phyloP scores from a whole-genome alignment of 2,888 invertebrate species.

The Xanthorhoe spadicearia region DNA sequence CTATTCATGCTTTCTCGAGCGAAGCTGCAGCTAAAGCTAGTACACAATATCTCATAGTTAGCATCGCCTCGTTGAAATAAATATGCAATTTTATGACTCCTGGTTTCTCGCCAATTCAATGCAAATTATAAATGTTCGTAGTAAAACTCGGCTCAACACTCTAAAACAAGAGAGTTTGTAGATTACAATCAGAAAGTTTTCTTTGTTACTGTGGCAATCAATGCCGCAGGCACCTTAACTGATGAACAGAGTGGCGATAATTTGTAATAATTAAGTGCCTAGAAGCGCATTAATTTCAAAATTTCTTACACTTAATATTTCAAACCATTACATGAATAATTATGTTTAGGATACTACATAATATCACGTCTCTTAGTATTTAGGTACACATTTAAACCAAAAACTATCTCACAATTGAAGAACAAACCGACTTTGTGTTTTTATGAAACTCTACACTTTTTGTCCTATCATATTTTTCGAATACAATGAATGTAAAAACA shows the following conservation, averaged over 20 bases:
- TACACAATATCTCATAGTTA: conserved; percentile 7
- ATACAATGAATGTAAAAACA: not conserved
- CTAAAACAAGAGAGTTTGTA: conserved; percentile 26
- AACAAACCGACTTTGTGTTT: not conserved
- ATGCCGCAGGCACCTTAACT: conserved; percentile 13
- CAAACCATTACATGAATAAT: not conserved
- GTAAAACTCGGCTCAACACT: conserved; percentile 23
- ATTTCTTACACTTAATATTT: not conserved
- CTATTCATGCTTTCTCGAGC: not conserved
- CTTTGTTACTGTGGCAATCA: conserved; percentile 17
- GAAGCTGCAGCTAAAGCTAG: not conserved
- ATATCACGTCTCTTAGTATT: not conserved
- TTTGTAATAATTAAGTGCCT: conserved; percentile 4
- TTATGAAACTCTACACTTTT: not conserved
- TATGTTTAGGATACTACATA: not conserved
- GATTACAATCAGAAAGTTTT: conserved; percentile 12
- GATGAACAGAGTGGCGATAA: conserved; percentile 5
- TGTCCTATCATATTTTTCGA: not conserved
- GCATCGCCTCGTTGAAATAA: conserved; percentile 24
- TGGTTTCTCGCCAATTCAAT: conserved; percentile 34
- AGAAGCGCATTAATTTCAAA: not conserved
- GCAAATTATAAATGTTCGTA: conserved; percentile 35
- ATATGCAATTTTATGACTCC: conserved; percentile 23
- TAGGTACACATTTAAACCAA: too few relatives aligned
- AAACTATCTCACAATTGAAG: too few relatives aligned